These are phyloP conservation scores for Orthonevra nobilis DNA, from an alignment of 2,888 invertebrate species.

Conservation along the genomic window DNA sequence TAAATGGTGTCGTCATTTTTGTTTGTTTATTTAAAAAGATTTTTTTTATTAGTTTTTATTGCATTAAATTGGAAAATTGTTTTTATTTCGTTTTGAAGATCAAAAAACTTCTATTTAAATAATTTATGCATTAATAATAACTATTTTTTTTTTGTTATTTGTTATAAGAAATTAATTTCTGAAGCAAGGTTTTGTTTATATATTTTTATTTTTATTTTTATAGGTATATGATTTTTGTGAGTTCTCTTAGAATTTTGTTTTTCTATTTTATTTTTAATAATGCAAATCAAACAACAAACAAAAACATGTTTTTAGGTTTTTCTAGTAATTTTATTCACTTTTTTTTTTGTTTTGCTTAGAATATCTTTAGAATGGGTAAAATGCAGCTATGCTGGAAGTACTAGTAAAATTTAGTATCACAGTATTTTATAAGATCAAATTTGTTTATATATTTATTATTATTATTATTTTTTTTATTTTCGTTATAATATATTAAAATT, in stretches of 20 bases:
- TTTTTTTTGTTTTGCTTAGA: constrained; percentile 73
- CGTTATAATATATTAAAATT: constrained; percentile 66
- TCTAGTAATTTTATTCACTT: constrained; percentile 25
- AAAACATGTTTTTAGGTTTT: constrained; percentile 35
- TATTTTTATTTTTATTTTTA: constrained; percentile 3
- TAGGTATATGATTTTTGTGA: constrained; percentile 24
- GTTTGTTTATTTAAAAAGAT: constrained; percentile 3
- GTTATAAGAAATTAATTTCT: constrained; percentile 26
- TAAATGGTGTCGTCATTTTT: too few species aligned
- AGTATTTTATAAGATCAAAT: constrained; percentile 80
- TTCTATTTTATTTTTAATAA: constrained; percentile 25
- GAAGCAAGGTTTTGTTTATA: constrained; percentile 57
- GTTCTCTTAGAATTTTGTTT: constrained; percentile 5
- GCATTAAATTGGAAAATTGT: constrained; percentile 39
- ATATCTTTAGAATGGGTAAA: constrained; percentile 80
- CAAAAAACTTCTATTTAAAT: constrained; percentile 41
- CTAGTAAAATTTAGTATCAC: constrained; percentile 81
- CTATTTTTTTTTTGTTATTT: constrained; percentile 1
- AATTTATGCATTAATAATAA: constrained; percentile 35
- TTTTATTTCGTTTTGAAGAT: constrained; percentile 28
- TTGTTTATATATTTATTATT: constrained; percentile 69
- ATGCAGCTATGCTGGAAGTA: constrained; percentile 81
- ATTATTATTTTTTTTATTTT: constrained; percentile 45
- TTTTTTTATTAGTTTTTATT: constrained; percentile 10
- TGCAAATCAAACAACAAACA: constrained; percentile 64